Percentiles rank a stretch among this genome's conserved stretches.
Conservation (phyloP, 2,888 invertebrate species). For the Agrochola litura region DNA sequence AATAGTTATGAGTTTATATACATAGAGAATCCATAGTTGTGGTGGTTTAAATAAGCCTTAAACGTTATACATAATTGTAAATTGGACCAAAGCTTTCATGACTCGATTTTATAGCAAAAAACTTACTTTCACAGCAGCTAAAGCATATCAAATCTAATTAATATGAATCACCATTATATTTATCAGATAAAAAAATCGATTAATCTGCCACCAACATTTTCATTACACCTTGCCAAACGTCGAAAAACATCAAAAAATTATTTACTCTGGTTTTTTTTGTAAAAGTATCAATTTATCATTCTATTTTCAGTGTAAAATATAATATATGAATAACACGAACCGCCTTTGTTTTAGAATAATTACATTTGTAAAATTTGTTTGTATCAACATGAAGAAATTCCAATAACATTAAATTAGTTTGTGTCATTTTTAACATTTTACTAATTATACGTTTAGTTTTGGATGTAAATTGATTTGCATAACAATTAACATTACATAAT, state of each 20-base stretch:
- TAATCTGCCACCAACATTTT: slow-evolving; percentile 9
- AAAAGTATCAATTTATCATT: slow-evolving; percentile 40
- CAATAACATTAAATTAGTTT: slow-evolving; percentile 62
- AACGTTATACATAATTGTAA: slow-evolving; percentile 50
- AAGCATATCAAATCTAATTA: slow-evolving; percentile 6
- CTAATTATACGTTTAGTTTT: slow-evolving; percentile 68
- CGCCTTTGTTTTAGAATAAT: slow-evolving; percentile 61
- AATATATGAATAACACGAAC: slow-evolving; percentile 53
- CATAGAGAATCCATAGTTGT: slow-evolving; percentile 8
- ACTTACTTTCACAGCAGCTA: slow-evolving; percentile 13
- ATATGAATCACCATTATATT: neutral
- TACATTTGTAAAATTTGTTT: slow-evolving; percentile 56
- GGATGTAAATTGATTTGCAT: slow-evolving; percentile 71
- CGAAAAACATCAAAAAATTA: slow-evolving; percentile 24
- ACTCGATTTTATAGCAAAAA: neutral
- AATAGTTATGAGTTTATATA: slow-evolving; percentile 15
- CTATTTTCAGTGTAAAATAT: slow-evolving; percentile 53
- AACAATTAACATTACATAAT: slow-evolving; percentile 72
- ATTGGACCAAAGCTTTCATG: slow-evolving; percentile 17
- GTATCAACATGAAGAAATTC: slow-evolving; percentile 54
- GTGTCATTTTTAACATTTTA: slow-evolving; percentile 61
- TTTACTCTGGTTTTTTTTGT: slow-evolving; percentile 24
- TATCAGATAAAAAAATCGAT: neutral
- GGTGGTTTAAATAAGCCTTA: slow-evolving; percentile 15
- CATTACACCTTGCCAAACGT: slow-evolving; percentile 30